Conservation (phyloP, 2,888 invertebrate genomes). For the Papilio gigon region DNA sequence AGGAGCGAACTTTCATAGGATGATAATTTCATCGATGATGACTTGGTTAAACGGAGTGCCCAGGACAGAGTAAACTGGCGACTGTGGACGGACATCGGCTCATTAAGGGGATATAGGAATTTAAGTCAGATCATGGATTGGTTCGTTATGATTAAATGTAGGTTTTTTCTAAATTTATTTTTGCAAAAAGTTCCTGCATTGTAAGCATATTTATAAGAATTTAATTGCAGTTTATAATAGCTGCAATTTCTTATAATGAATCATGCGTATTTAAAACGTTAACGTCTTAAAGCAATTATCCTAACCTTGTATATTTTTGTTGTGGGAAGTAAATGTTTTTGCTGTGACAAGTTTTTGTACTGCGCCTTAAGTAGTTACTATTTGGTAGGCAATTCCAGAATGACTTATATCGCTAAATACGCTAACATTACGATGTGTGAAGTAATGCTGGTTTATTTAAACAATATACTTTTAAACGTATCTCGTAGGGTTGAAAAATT, state of each 20-base stretch:
- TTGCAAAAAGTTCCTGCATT: too few relatives aligned
- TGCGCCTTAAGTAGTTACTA: not conserved
- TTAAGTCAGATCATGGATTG: too few relatives aligned
- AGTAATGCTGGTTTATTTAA: not conserved
- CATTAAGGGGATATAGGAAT: too few relatives aligned
- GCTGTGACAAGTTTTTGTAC: slow-evolving; percentile 31
- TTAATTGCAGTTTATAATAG: not conserved
- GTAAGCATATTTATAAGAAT: not conserved
- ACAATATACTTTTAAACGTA: not conserved
- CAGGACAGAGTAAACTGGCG: too few relatives aligned
- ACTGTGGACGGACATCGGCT: too few relatives aligned
- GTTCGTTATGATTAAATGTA: too few relatives aligned
- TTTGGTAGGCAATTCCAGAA: slow-evolving; percentile 12
- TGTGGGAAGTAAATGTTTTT: slow-evolving; percentile 29
- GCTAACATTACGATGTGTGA: too few relatives aligned
- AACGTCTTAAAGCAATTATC: slow-evolving; percentile 23
- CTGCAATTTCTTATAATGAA: slow-evolving; percentile 11
- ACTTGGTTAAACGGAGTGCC: too few relatives aligned
- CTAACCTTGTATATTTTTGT: slow-evolving; percentile 31
- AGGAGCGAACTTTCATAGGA: too few relatives aligned
- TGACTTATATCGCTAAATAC: not conserved
- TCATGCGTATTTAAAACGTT: not conserved
- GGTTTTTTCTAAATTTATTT: too few relatives aligned
- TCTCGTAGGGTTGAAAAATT: not conserved
- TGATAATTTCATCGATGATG: too few relatives aligned